These are phyloP conservation scores for Asbolus verrucosus DNA, from an alignment of 1,140 invertebrate genomes.

Conservation along the genomic window DNA sequence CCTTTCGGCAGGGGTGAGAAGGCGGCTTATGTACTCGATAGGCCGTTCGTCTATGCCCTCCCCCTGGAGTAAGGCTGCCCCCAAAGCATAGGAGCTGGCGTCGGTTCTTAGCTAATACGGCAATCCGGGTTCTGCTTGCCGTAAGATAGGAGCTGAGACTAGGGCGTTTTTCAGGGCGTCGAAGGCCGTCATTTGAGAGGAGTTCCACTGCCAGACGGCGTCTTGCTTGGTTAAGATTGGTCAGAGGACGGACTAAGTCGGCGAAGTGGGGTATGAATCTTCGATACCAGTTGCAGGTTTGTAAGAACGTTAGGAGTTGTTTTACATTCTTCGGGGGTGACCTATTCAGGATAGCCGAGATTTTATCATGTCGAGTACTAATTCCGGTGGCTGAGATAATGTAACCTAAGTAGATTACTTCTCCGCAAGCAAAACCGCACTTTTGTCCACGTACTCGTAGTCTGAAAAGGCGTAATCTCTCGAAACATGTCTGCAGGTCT, in stretches of 20 bases:
- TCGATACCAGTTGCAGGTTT: conserved; percentile 15
- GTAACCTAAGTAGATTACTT: not conserved
- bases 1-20: conserved; percentile 51
- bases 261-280: conserved; percentile 5
- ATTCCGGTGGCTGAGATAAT: not conserved
- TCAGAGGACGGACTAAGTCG: not conserved
- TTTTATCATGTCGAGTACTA: not conserved
- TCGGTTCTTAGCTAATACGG: conserved; percentile 62
- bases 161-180: conserved; percentile 2
- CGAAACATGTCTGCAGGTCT: not conserved
- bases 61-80: conserved; percentile 62
- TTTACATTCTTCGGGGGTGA: not conserved
- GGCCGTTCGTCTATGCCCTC: conserved; percentile 62
- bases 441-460: too few species aligned
- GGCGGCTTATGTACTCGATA: conserved; percentile 66
- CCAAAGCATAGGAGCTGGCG: conserved; percentile 65
- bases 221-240: conserved; percentile 5
- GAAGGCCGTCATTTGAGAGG: not conserved
- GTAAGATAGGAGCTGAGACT: conserved; percentile 33
- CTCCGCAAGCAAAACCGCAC: not conserved
- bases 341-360: not conserved
- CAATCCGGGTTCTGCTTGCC: conserved; percentile 50
- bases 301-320: not conserved
- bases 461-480: too few species aligned
- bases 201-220: not conserved